These are phyloP conservation scores for Mustela nigripes DNA, from an alignment of 2,113 vertebrate species.

Conservation along the genomic window DNA sequence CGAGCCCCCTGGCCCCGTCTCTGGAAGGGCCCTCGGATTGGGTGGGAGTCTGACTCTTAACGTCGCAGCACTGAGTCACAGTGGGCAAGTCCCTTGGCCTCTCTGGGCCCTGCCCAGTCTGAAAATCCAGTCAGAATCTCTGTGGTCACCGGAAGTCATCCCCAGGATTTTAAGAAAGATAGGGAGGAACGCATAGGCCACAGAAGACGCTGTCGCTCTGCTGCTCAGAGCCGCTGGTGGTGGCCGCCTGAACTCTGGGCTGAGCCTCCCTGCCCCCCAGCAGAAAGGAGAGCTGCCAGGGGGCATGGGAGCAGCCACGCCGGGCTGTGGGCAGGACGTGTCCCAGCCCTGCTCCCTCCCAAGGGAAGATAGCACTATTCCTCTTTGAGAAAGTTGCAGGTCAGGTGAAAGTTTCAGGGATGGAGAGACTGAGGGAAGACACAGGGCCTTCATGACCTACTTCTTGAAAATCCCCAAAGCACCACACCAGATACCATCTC, in stretches of 20 bases:
- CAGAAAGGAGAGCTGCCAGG: neutral
- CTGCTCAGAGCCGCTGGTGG: accelerated
- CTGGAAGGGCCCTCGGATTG: neutral
- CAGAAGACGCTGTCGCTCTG: accelerated
- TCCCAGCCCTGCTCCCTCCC: accelerated
- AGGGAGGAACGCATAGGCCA: neutral
- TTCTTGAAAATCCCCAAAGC: neutral
- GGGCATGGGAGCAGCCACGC: neutral
- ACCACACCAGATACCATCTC: neutral
- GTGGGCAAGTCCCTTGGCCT: neutral
- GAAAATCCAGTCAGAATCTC: neutral
- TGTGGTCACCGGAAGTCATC: neutral
- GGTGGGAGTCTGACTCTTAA: neutral
- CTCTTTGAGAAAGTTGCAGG: neutral
- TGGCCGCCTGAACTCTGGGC: neutral
- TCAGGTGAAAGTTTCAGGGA: neutral
- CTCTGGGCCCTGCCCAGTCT: neutral
- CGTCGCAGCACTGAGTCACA: neutral
- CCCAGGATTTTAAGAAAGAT: neutral
- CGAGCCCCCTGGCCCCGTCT: accelerated
- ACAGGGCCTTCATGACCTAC: neutral
- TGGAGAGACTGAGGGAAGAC: neutral
- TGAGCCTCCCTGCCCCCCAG: neutral
- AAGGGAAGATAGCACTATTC: neutral
- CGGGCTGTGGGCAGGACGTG: accelerated